These are phyloP conservation scores for Acanthosoma haemorrhoidale DNA, from an alignment of 2,888 invertebrate species.

Conservation along the genomic window DNA sequence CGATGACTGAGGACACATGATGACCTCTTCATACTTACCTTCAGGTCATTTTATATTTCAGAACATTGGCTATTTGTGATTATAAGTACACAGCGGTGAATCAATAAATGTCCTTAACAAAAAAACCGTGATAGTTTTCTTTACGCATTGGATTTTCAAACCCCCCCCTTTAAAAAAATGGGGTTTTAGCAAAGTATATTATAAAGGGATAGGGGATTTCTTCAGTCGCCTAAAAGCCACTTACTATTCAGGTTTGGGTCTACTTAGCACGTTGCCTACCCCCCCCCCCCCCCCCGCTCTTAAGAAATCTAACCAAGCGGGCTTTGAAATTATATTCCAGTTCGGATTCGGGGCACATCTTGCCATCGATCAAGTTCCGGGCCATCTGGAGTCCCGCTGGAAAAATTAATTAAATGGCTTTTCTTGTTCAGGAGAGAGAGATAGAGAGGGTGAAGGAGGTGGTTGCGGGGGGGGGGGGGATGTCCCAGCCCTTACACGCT, in stretches of 20 bases:
- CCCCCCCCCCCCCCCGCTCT: background rate
- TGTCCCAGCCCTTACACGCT: slow-evolving; percentile 29
- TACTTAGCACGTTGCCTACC: slow-evolving; percentile 13
- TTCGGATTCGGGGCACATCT: slow-evolving; percentile 1
- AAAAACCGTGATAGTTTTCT: no score
- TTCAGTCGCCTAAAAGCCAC: slow-evolving; percentile 13
- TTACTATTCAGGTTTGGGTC: slow-evolving; percentile 9
- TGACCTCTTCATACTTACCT: no score
- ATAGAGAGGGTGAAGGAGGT: no score
- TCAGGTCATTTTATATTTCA: no score
- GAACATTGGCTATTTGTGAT: no score
- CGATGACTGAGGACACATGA: no score
- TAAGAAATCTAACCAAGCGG: slow-evolving; percentile 8
- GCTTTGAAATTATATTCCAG: slow-evolving; percentile 17
- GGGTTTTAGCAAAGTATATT: background rate
- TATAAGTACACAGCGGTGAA: no score
- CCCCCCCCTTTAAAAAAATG: no score
- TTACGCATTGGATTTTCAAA: no score
- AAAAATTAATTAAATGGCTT: slow-evolving; percentile 43
- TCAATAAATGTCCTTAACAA: no score
- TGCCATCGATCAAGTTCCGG: slow-evolving; percentile 9
- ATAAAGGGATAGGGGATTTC: slow-evolving; percentile 17
- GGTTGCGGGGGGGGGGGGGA: background rate
- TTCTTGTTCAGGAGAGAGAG: no score
- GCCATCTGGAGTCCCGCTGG: slow-evolving; percentile 39